Conservation (phyloP, 2,113 vertebrate species). For the Syngnathoides biaculeatus region DNA sequence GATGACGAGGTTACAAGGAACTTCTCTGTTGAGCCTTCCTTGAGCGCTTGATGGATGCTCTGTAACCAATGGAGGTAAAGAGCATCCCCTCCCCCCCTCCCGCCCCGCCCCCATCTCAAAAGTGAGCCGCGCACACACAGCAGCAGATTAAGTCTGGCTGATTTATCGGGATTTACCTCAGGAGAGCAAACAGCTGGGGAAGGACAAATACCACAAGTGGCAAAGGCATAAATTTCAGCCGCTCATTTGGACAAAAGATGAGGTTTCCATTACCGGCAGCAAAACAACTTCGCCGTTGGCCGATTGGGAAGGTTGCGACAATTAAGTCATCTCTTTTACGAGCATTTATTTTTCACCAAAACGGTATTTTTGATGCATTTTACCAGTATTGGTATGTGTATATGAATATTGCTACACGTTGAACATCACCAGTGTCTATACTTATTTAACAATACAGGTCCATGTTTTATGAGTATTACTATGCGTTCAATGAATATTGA, state of each 20-base stretch:
- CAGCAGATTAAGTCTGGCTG: slow-evolving; percentile 73
- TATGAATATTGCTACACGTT: no score
- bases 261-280: slow-evolving; percentile 22
- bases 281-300: neutral
- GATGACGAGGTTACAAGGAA: slow-evolving; percentile 3
- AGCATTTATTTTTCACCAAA: no score
- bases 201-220: slow-evolving; percentile 60
- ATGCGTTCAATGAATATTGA: no score
- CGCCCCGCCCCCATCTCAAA: neutral
- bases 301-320: no score
- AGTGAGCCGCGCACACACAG: slow-evolving; percentile 24
- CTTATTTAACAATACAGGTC: no score
- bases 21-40: slow-evolving; percentile 39
- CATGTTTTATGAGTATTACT: no score
- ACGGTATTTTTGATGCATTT: no score
- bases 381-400: no score
- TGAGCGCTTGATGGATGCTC: slow-evolving; percentile 71
- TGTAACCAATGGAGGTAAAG: slow-evolving; percentile 73
- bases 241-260: slow-evolving; percentile 56
- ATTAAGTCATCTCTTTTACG: no score
- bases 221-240: slow-evolving; percentile 59
- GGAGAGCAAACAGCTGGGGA: slow-evolving; percentile 73
- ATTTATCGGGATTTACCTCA: slow-evolving; percentile 75
- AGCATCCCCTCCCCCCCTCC: slow-evolving; percentile 36
- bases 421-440: no score